Percentiles rank a stretch among this genome's conserved stretches.
These are phyloP conservation scores for Tapirus indicus DNA, from an alignment of 2,797 vertebrate species.

Conservation along the genomic window DNA sequence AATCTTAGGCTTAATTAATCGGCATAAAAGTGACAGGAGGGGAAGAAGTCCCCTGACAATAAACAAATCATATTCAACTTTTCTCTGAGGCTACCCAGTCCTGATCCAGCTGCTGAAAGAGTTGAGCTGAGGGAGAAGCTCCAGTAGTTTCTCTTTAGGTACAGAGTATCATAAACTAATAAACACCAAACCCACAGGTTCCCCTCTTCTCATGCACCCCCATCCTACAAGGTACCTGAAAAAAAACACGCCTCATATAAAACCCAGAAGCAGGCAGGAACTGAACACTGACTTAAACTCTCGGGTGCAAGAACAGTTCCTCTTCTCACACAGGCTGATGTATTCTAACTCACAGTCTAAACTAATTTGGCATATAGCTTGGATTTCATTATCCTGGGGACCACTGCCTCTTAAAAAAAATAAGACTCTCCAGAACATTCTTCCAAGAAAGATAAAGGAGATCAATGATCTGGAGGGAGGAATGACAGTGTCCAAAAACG, in stretches of 20 bases:
- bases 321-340: neutral
- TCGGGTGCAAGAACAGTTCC: neutral
- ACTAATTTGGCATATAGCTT: neutral
- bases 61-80: accelerated
- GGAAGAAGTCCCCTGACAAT: accelerated
- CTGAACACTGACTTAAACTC: neutral
- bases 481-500: neutral
- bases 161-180: accelerated
- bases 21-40: too few species aligned
- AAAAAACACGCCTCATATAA: neutral
- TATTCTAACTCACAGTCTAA: neutral
- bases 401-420: neutral
- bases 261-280: neutral
- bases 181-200: too few species aligned
- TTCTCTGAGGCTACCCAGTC: neutral
- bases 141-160: neutral
- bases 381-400: neutral
- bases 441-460: neutral
- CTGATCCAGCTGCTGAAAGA: neutral
- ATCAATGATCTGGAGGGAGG: neutral
- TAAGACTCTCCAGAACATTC: neutral
- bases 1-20: neutral
- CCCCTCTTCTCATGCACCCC: accelerated
- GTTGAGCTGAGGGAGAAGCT: neutral
- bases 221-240: accelerated